Evolutionary conservation across 1,140 invertebrate genomes (phyloP), one percentile per base, ranked within the genome.

Genomic region (Goniozus legneri): DNA sequence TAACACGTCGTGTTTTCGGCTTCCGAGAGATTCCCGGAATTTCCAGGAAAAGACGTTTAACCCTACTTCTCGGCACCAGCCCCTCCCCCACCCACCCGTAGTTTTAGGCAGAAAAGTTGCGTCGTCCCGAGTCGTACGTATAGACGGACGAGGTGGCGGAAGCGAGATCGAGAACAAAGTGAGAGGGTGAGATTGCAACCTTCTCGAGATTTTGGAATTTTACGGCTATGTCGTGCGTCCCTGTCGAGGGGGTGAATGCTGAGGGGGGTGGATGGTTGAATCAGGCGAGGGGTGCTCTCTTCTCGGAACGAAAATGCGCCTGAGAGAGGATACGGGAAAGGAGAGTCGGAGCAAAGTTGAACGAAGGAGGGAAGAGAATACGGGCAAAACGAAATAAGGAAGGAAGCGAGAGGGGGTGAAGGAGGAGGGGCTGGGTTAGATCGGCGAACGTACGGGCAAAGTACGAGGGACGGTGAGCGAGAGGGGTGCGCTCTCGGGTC

Each of bases 31-130:
- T 58, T 48, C 40, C 20, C 16, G 55, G 55, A 57, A 58, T 58
- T 50, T 58, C 42, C 43, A 44, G 39, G 43, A 46, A 44, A 41
- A 43, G 47, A 37, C 44, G 44, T 45, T 58, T 50, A 58, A 58
- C 55, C 50, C 44, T n/a, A n/a, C n/a, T n/a, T n/a, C n/a, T n/a
- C n/a, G n/a, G n/a, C n/a, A n/a, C n/a, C n/a, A n/a, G n/a, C n/a
- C n/a, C n/a, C n/a, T n/a, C n/a, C n/a, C n/a, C n/a, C n/a, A n/a
- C n/a, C n/a, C n/a, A n/a, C 37, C 22, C 44, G 55, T 44, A 62
- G 52, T 65, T 54, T n/a, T n/a, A 32, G 22, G 44, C 49, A 43
- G 52, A 60, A 65, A 66, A 57, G 35, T 57, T 64, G 52, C 45
- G 47, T 50, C 36, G 30, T 16, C 10, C 14, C 7, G 13, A 32